Evolutionary conservation across 53 echinoderm and acorn worm genomes (phyloP).

Genomic region (Apostichopus leukothele): DNA sequence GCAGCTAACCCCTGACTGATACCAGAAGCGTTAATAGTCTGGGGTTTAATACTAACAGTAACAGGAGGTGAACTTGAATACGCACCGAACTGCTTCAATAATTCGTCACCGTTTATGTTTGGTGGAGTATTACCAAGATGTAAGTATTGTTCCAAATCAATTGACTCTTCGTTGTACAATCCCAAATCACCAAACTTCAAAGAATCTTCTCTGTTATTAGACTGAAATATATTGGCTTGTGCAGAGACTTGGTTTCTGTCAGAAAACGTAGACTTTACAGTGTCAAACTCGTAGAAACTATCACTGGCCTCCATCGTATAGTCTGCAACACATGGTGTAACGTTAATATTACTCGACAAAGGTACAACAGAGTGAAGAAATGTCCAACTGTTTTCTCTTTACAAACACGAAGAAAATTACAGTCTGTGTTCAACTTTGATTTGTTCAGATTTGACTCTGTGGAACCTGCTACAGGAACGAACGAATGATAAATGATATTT

Average conservation of each 20-base stretch:
- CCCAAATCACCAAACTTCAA: slow-evolving; percentile 34
- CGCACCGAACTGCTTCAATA: slow-evolving; percentile 45
- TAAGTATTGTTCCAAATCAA: slow-evolving; percentile 40
- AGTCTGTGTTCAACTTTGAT: neutral
- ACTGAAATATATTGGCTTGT: slow-evolving; percentile 21
- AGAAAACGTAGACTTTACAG: slow-evolving; percentile 20
- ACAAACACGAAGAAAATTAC: neutral
- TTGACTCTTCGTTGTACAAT: slow-evolving; percentile 42
- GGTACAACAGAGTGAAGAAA: neutral
- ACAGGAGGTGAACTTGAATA: slow-evolving; percentile 45
- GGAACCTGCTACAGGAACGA: neutral
- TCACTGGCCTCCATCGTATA: slow-evolving; percentile 43
- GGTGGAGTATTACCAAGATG: slow-evolving; percentile 45
- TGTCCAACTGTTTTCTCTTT: neutral
- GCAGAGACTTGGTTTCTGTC: slow-evolving; percentile 8
- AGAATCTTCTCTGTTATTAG: slow-evolving; percentile 13
- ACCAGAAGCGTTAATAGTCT: neutral
- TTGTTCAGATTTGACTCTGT: too few relatives aligned
- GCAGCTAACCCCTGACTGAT: slow-evolving; percentile 9
- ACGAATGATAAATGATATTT: neutral
- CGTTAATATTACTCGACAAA: neutral
- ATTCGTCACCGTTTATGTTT: slow-evolving; percentile 44
- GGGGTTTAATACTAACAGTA: slow-evolving; percentile 31
- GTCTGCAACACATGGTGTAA: slow-evolving; percentile 42
- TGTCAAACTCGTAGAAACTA: slow-evolving; percentile 43